These are phyloP conservation scores for Chrysopilus asiliformis DNA, from an alignment of 2,888 invertebrate species.

Conservation along the genomic window DNA sequence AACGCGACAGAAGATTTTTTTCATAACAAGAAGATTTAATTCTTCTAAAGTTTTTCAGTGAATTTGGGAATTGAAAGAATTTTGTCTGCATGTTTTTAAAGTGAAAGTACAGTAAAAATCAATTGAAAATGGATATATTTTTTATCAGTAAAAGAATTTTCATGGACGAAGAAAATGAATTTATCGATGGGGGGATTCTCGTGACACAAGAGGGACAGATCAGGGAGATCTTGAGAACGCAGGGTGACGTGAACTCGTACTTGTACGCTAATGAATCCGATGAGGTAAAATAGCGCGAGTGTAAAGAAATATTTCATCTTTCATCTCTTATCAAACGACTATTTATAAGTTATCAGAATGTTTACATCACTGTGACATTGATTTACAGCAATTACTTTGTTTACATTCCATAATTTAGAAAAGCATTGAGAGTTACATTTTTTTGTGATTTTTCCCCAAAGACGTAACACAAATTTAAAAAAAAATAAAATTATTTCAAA, in stretches of 20 bases:
- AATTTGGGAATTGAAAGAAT: no score
- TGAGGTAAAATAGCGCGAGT: constrained; percentile 34
- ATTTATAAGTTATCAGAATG: no score
- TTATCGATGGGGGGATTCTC: constrained; percentile 46
- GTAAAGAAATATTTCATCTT: neutral
- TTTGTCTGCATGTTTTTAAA: no score
- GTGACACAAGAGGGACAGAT: constrained; percentile 45
- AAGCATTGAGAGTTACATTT: neutral
- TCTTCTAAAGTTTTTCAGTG: no score
- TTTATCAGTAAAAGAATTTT: constrained; percentile 38
- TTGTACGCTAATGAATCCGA: constrained; percentile 38
- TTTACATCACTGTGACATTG: no score
- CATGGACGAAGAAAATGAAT: constrained; percentile 34
- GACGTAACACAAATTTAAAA: constrained; percentile 3
- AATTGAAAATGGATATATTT: constrained; percentile 33
- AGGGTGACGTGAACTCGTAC: constrained; percentile 38
- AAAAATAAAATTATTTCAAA: neutral
- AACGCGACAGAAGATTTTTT: no score
- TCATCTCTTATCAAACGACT: no score
- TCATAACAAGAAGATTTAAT: no score
- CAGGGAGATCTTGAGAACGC: constrained; percentile 38
- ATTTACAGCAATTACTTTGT: no score
- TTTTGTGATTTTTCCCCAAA: neutral
- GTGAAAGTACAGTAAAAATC: no score
- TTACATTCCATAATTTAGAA: neutral